Evolutionary conservation across 1,140 invertebrate species (phyloP).

Genomic region (Semibalanus balanoides): DNA sequence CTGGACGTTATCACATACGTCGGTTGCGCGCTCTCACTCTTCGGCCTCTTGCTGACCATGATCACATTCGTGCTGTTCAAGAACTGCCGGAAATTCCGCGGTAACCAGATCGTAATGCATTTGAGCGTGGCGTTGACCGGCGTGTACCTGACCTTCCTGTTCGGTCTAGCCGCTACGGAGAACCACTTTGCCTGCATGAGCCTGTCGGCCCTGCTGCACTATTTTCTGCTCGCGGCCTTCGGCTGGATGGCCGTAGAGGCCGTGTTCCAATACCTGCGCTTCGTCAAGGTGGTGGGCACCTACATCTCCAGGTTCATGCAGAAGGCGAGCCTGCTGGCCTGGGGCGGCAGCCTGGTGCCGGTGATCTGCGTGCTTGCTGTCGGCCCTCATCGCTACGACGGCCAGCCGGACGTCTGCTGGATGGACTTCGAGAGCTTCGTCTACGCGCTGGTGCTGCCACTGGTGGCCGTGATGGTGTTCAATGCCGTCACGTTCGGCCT

Average conservation of each 20-base stretch:
- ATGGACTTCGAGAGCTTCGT: slow-evolving; percentile 30
- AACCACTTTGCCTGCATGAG: slow-evolving; percentile 17
- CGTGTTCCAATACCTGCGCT: slow-evolving; percentile 33
- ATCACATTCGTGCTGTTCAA: slow-evolving; percentile 22
- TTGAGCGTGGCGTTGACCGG: slow-evolving; percentile 22
- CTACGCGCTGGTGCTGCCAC: slow-evolving; percentile 31
- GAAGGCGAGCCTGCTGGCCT: slow-evolving; percentile 32
- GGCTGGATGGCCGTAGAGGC: slow-evolving; percentile 38
- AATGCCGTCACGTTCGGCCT: slow-evolving; percentile 31
- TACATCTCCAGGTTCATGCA: slow-evolving; percentile 30
- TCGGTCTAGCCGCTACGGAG: slow-evolving; percentile 19
- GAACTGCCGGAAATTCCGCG: slow-evolving; percentile 22
- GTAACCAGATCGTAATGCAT: slow-evolving; percentile 24
- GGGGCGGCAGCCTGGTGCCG: slow-evolving; percentile 26
- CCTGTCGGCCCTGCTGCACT: slow-evolving; percentile 32
- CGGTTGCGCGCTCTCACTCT: slow-evolving; percentile 21
- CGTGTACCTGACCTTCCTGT: slow-evolving; percentile 20
- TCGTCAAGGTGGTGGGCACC: slow-evolving; percentile 35
- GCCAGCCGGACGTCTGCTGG: slow-evolving; percentile 27
- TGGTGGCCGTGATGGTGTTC: slow-evolving; percentile 28
- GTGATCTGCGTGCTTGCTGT: slow-evolving; percentile 21
- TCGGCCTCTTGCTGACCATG: slow-evolving; percentile 22
- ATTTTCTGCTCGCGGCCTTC: slow-evolving; percentile 34
- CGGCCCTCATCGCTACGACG: slow-evolving; percentile 19
- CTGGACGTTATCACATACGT: slow-evolving; percentile 22